A percentile compares a stretch with the other conserved stretches of the same genome.
Conservation (phyloP, 2,797 vertebrate species). For the Chloroceryle amazona region DNA sequence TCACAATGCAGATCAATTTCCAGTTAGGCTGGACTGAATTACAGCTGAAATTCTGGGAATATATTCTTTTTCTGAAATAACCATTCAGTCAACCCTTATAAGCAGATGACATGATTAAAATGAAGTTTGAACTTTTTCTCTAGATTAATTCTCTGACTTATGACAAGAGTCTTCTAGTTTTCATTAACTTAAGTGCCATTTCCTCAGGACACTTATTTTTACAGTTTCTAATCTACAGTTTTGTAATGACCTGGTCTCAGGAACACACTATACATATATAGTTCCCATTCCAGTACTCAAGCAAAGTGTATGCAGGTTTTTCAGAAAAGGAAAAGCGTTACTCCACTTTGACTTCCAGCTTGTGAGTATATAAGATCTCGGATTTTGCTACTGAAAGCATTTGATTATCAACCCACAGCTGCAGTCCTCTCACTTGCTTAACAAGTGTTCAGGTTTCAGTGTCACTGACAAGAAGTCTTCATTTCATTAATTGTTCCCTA, state of each 20-base stretch:
- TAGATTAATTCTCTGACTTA: constrained; percentile 65
- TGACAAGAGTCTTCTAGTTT: constrained; percentile 51
- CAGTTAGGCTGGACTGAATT: constrained; percentile 29
- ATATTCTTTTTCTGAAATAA: constrained; percentile 49
- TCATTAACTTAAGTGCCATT: constrained; percentile 72
- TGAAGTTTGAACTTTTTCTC: constrained; percentile 64
- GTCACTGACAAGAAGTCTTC: not conserved
- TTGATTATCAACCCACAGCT: not conserved
- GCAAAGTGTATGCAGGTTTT: not conserved
- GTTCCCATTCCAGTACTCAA: not conserved
- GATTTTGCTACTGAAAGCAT: not conserved
- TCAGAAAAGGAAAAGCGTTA: not conserved
- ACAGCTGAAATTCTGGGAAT: constrained; percentile 65
- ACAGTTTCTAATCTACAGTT: constrained; percentile 41
- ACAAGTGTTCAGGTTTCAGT: not conserved
- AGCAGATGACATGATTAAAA: constrained; percentile 67
- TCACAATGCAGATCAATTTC: not conserved
- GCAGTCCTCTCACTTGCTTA: not conserved
- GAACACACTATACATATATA: not conserved
- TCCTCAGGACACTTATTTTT: constrained; percentile 50
- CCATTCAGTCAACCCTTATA: constrained; percentile 53
- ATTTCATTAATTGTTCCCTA: not conserved
- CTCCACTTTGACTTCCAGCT: not conserved
- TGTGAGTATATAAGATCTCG: fast-evolving
- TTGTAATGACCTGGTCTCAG: constrained; percentile 43